A percentile compares a stretch with the other conserved stretches of the same genome.
Evolutionary conservation across 30 jellyfish, hydroid and myxozoan genomes (phyloP).

Genomic region (Turritopsis dohrnii): DNA sequence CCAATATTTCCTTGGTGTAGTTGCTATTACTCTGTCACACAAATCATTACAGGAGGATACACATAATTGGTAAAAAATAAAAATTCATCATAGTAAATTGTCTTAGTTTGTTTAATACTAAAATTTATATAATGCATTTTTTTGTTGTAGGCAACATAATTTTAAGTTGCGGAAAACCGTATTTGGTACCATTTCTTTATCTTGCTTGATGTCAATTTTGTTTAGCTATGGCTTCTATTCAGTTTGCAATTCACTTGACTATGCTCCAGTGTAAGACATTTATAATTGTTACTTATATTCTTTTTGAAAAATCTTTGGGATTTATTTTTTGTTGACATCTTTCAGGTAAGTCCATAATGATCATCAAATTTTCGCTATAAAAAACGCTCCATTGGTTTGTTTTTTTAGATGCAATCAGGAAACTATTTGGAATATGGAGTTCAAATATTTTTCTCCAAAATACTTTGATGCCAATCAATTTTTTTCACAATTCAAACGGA

Average conservation of each 20-base stretch:
- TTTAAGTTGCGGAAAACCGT: neutral
- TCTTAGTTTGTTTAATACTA: too few species aligned
- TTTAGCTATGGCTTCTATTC: constrained; percentile 29
- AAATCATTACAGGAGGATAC: neutral
- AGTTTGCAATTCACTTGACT: constrained; percentile 27
- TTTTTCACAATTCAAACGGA: constrained; percentile 13
- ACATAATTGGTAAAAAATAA: neutral
- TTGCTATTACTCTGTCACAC: neutral
- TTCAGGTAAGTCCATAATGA: too few species aligned
- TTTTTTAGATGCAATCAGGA: constrained; percentile 22
- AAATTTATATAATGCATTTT: neutral
- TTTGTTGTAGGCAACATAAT: neutral
- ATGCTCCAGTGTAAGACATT: constrained; percentile 21
- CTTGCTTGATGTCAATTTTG: constrained; percentile 1
- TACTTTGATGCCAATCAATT: constrained; percentile 23
- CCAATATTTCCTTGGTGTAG: constrained; percentile 16
- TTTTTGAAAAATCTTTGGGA: too few species aligned
- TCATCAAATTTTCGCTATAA: too few species aligned
- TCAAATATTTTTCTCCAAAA: constrained; percentile 30
- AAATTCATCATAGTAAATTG: too few species aligned
- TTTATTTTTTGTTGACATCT: too few species aligned
- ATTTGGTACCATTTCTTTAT: neutral
- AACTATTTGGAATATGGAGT: constrained; percentile 20
- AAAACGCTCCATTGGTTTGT: too few species aligned
- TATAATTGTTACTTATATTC: neutral